Base-by-base conservation (phyloP, 2,797 vertebrate species). In the Florisuga fusca region DNA sequence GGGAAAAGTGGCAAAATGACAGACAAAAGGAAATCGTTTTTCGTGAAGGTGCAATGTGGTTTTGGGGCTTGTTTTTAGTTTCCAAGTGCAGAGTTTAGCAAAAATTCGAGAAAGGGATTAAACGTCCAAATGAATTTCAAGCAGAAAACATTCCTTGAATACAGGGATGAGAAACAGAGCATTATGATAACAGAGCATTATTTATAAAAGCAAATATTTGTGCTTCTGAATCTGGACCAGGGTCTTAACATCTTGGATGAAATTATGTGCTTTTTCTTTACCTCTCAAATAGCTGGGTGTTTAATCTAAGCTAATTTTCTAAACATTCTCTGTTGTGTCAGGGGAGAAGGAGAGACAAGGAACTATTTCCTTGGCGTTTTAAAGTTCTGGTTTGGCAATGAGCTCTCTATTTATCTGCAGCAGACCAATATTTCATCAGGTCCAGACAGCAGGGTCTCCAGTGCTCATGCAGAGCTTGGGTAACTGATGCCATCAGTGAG, bases 241-340 rank as follows among this genome's bases (percentile, higher is more conserved):
- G 34, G 27, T 53, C 83, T 84, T 86, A 84, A 69, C 54, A 75
- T 27, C 57, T 76, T 73, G 34, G 53, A 68, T 89, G 51, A 85
- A 92, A 85, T 66, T 6, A 1, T 48, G 38, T 85, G 50, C 62
- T 92, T 78, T 64, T 72, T 46, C 58, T 89, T 85, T 75, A 41
- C 48, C 55, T 91, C 74, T 94, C 59, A 43, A 50, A 90, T 83
- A 78, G 7, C 48, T 50, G 18, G 17, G 15, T 69, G 34, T 69
- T 95, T 86, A 87, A 82, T 75, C 92, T 78, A 51, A 55, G 15
- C 43, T 92, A 75, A 90, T 91, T 69, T 90, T 94, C 77, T 90
- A 88, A 94, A 57, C 55, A 73, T 67, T 73, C 50, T 80, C 43
- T 59, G 43, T 55, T 38, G 38, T 41, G 23, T 68, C 80, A 74